Evolutionary conservation across 2,797 vertebrate genomes (phyloP).

Genomic region (Bradypus variegatus): DNA sequence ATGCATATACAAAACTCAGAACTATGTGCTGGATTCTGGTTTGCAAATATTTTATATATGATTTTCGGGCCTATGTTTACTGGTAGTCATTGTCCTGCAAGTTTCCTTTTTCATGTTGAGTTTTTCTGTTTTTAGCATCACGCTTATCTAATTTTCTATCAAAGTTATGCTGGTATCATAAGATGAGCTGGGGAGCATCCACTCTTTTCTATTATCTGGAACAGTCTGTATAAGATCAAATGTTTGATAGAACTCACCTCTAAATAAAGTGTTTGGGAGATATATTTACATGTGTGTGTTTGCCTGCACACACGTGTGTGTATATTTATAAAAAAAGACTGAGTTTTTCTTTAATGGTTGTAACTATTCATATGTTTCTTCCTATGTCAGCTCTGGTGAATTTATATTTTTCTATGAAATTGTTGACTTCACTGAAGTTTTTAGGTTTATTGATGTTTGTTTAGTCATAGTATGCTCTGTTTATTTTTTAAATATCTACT

Average conservation of each 20-base stretch:
- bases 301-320: neutral
- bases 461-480: neutral
- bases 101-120: conserved; percentile 11
- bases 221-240: neutral
- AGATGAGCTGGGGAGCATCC: neutral
- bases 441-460: neutral
- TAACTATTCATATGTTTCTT: neutral
- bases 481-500: conserved; percentile 3
- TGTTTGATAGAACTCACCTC: neutral
- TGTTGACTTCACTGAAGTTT: neutral
- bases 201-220: conserved; percentile 7
- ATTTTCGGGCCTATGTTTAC: neutral
- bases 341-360: neutral
- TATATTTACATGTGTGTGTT: neutral
- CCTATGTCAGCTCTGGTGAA: neutral
- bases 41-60: neutral
- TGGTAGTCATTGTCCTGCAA: neutral
- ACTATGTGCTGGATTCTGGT: neutral
- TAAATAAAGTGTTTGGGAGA: neutral
- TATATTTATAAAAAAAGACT: neutral
- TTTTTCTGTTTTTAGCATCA: neutral
- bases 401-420: neutral
- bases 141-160: neutral
- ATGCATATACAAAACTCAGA: neutral
- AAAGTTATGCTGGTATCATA: neutral